These are phyloP conservation scores for Limnephilus marmoratus DNA, from an alignment of 2,888 invertebrate species.

Conservation along the genomic window DNA sequence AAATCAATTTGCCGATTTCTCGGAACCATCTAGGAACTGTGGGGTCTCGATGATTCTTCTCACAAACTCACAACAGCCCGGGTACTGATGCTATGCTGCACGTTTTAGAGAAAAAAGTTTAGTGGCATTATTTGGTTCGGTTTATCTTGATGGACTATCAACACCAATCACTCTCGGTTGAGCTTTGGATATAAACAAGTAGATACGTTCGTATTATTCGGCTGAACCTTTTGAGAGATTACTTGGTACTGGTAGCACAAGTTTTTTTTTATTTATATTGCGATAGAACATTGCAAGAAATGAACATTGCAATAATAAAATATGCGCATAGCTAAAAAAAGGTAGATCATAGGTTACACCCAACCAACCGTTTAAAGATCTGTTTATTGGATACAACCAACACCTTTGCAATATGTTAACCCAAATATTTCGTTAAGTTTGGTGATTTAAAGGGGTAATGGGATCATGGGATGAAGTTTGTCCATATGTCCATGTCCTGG, in stretches of 20 bases:
- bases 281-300: neutral
- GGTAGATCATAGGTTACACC: too few species aligned
- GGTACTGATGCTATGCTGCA: constrained; percentile 29
- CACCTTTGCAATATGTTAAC: too few species aligned
- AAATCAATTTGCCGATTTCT: constrained; percentile 65
- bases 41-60: constrained; percentile 7
- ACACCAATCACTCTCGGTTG: constrained; percentile 53
- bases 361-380: too few species aligned
- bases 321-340: neutral
- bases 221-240: neutral
- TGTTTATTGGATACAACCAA: too few species aligned
- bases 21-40: constrained; percentile 46
- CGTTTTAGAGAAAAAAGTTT: constrained; percentile 48
- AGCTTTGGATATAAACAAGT: constrained; percentile 32
- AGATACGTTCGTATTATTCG: neutral
- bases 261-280: neutral
- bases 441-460: too few species aligned
- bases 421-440: too few species aligned
- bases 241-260: neutral
- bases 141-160: constrained; percentile 60
- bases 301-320: neutral
- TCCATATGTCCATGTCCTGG: too few species aligned
- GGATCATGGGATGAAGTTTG: too few species aligned
- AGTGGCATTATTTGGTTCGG: constrained; percentile 39
- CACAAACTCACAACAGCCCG: neutral